Base-by-base conservation (phyloP, 2,888 invertebrate genomes). In the Hymenopus coronatus region DNA sequence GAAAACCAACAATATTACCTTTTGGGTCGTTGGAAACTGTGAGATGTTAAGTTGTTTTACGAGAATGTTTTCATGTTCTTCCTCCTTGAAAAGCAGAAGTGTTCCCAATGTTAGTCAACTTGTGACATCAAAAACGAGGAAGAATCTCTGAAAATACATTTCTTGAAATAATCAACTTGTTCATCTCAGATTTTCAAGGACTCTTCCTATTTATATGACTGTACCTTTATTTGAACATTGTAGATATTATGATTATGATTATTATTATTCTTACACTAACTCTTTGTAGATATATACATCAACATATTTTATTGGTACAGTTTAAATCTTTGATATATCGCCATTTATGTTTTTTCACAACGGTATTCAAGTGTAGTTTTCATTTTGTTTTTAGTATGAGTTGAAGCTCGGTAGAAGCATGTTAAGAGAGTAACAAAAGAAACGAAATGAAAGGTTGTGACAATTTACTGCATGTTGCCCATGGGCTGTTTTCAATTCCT, bases 301-400 rank as follows among this genome's bases (percentile, higher is more conserved):
- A 87, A 30, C n/a, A 46, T 40, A 25, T 84, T 70, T 70, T 40
- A 84, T 82, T 82, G 40, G 33, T 82, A 15, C 82, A 87, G 82
- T 87, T 87, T 87, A 87, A 87, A 87, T 87, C 87, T 87, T 40
- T 87, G 82, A 87, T 87, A 82, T 87, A 82, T 33, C 14, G 87
- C 82, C 87, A 87, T 33, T 87, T 87, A 70, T 70, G 54, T 70
- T 70, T 70, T 40, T 70, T 70, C 20, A 70, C 20, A 20, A 70
- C 25, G 54, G 20, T 70, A 40, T 12, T 20, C 54, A 70, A 25
- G 15, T 70, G 54, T 70, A 70, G 54, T 70, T 70, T 70, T 70
- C 54, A 3, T 70, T 70, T 20, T 70, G 0, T 20, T 70, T 20
- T 70, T 70, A 70, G 54, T 70, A 70, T 70, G 54, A 25, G 54